These are phyloP conservation scores for Galerucella calmariensis DNA, from an alignment of 2,888 invertebrate genomes.

Conservation along the genomic window DNA sequence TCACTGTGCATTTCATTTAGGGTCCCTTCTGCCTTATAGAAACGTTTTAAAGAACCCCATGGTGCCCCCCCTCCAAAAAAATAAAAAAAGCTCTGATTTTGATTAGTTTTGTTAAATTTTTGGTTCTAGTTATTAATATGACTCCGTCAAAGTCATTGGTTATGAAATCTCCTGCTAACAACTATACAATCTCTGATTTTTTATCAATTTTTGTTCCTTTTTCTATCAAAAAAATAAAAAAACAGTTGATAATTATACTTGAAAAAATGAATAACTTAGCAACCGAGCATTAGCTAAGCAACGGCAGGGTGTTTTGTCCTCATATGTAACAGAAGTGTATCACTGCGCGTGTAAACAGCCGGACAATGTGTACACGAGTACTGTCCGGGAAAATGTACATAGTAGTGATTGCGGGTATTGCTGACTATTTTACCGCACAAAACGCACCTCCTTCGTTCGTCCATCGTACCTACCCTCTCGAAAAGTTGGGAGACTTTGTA, in stretches of 20 bases:
- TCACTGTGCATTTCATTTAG: too few species aligned
- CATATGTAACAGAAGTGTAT: slow-evolving; percentile 70
- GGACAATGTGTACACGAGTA: slow-evolving; percentile 71
- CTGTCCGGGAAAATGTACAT: slow-evolving; percentile 72
- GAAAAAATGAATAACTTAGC: slow-evolving; percentile 30
- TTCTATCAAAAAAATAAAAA: too few species aligned
- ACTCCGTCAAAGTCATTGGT: too few species aligned
- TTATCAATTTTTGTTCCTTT: too few species aligned
- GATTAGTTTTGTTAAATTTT: too few species aligned
- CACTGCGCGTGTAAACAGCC: slow-evolving; percentile 71
- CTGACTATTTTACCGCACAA: slow-evolving; percentile 73
- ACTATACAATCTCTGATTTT: too few species aligned
- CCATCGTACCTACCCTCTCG: slow-evolving; percentile 70
- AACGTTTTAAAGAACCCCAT: too few species aligned
- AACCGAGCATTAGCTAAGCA: slow-evolving; percentile 59
- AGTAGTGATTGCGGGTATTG: slow-evolving; percentile 72
- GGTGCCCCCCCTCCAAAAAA: too few species aligned
- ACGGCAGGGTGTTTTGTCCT: slow-evolving; percentile 69
- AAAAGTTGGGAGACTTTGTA: slow-evolving; percentile 70
- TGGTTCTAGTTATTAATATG: too few species aligned
- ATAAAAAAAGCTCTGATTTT: too few species aligned
- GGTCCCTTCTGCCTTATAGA: too few species aligned
- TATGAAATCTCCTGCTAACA: too few species aligned
- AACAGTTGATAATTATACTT: slow-evolving; percentile 27
- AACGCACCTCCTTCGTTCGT: slow-evolving; percentile 70